Percentiles rank a stretch among this genome's conserved stretches.
Evolutionary conservation across 2,888 invertebrate genomes (phyloP).

Genomic region (Cremastobaeus sp.): DNA sequence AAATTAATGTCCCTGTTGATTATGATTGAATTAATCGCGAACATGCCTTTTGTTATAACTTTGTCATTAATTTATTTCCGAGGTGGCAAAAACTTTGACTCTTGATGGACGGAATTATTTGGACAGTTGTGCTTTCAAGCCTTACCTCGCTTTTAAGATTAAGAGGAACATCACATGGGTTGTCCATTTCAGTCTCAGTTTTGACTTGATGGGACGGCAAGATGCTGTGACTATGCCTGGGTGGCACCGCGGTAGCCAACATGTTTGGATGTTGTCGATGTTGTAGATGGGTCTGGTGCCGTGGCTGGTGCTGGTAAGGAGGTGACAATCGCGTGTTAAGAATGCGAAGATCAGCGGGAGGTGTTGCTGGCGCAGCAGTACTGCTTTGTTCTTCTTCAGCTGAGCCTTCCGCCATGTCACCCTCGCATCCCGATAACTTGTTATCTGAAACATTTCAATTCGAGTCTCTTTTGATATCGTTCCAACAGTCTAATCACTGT

Average conservation of each 20-base stretch:
- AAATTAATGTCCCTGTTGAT: slow-evolving; percentile 28
- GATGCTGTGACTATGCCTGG: slow-evolving; percentile 76
- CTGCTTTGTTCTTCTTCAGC: slow-evolving; percentile 81
- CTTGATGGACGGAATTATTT: too few relatives aligned
- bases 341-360: slow-evolving; percentile 79
- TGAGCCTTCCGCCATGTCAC: slow-evolving; percentile 90
- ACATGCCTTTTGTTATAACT: too few relatives aligned
- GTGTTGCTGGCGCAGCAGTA: slow-evolving; percentile 81
- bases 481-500: too few relatives aligned
- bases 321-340: slow-evolving; percentile 77
- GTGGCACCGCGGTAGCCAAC: slow-evolving; percentile 76
- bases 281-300: slow-evolving; percentile 74
- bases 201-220: slow-evolving; percentile 75
- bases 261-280: slow-evolving; percentile 73
- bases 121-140: too few relatives aligned
- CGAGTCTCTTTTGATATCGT: too few relatives aligned
- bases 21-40: slow-evolving; percentile 44
- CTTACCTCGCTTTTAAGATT: slow-evolving; percentile 78
- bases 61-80: too few relatives aligned
- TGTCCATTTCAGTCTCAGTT: slow-evolving; percentile 74
- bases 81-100: too few relatives aligned
- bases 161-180: slow-evolving; percentile 76
- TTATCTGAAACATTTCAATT: too few relatives aligned
- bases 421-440: slow-evolving; percentile 89
- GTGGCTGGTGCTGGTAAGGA: slow-evolving; percentile 74